phyloP scores from a whole-genome alignment of 2,797 vertebrate genomes.

The Enteromius trimaculatus region DNA sequence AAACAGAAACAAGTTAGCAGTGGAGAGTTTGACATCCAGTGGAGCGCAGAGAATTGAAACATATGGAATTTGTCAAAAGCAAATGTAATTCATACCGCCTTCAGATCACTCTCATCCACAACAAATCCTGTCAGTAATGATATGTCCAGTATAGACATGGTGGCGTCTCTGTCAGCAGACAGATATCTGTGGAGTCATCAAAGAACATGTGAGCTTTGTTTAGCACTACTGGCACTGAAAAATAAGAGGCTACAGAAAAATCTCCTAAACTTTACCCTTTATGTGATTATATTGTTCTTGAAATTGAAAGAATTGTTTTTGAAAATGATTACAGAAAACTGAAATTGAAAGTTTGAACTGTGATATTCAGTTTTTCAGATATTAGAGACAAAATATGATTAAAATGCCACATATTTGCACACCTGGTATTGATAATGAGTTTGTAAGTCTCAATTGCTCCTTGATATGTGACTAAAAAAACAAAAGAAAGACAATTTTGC shows the following conservation, averaged over 20 bases:
- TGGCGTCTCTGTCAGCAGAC: constrained; percentile 65
- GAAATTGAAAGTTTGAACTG: not conserved
- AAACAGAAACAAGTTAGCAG: not conserved
- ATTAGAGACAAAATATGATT: not conserved
- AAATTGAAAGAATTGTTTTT: no score
- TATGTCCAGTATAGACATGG: constrained; percentile 85
- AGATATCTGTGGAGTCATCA: constrained; percentile 67
- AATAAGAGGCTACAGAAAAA: not conserved
- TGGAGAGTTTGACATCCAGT: not conserved
- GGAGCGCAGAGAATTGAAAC: not conserved
- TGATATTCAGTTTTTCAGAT: not conserved
- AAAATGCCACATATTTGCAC: constrained; percentile 39
- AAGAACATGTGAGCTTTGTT: not conserved
- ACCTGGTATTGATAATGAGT: constrained; percentile 76
- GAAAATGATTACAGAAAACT: no score
- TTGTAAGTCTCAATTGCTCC: constrained; percentile 56
- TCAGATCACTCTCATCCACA: constrained; percentile 74
- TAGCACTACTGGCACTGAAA: not conserved
- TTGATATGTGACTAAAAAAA: constrained; percentile 58
- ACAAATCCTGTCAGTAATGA: constrained; percentile 85
- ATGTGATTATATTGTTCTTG: not conserved
- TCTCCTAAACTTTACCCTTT: not conserved
- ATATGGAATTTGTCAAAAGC: not conserved
- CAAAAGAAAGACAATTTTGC: not conserved
- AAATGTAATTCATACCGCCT: constrained; percentile 67